Evolutionary conservation across 1,140 invertebrate species (phyloP), one percentile per base, ranked within the genome.

Genomic region (Rhyacophila brunnea): DNA sequence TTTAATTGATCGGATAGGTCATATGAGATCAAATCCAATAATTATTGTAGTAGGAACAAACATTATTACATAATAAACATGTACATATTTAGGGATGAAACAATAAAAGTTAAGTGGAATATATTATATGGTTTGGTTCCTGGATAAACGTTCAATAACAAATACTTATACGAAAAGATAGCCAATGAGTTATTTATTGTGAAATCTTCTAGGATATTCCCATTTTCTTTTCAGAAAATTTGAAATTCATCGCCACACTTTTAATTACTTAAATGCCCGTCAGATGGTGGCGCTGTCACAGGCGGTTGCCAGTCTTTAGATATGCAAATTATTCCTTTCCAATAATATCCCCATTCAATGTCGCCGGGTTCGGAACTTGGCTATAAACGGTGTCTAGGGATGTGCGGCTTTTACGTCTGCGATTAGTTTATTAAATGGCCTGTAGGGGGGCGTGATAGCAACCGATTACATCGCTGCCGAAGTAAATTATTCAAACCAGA

Each of bases 271-370:
- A 57, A 64, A 64, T 55, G 32, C 38, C 19, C 51, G 45, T 46
- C 54, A 55, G 55, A 52, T 59, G 57, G 57, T 49, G 43, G 52
- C 47, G 49, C 17, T 40, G 34, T 59, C 57, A 42, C 47, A 42
- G 47, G 55, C 35, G 40, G 42, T 44, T 60, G 46, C 48, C 57
- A 58, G 52, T 59, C 57, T 64, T 64, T 60, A 52, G 57, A 60
- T 64, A 64, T 64, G 62, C 62, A 60, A 64, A 64, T 60, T n/a
- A n/a, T n/a, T 53, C 43, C 17, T 60, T 58, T 64, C 58, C 62
- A 60, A 64, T 64, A 64, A 57, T 53, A 60, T 48, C 60, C 54
- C 48, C 44, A 53, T 57, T 62, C 53, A 56, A 32, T 35, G 57
- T 17, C 56, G 32, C 23, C 36, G 17, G 36, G 28, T 51, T 64